A percentile compares a stretch with the other conserved stretches of the same genome.
phyloP scores from a whole-genome alignment of 2,113 vertebrate genomes.

The Apteryx owenii region DNA sequence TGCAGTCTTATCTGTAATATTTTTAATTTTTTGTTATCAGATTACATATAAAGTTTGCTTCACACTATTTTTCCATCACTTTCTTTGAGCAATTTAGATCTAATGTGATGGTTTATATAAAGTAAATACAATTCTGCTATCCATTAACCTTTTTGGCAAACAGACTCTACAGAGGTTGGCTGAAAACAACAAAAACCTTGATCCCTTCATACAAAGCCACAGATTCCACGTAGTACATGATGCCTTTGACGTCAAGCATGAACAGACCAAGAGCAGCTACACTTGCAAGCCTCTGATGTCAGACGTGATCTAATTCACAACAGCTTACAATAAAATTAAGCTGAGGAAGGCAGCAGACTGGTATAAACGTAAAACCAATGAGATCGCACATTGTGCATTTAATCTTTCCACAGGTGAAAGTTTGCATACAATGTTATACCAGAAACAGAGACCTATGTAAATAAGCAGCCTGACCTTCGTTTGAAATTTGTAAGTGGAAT shows the following conservation, averaged over 20 bases:
- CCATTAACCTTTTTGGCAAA: constrained; percentile 50
- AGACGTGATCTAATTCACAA: not conserved
- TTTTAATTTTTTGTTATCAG: not conserved
- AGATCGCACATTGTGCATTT: not conserved
- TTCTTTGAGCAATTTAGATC: constrained; percentile 45
- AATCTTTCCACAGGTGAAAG: not conserved
- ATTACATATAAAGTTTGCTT: not conserved
- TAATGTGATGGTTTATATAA: not conserved
- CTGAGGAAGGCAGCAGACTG: not conserved
- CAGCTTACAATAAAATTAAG: not conserved
- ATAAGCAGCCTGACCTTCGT: not conserved
- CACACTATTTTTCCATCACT: not conserved
- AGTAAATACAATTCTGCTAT: constrained; percentile 19
- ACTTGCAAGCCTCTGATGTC: not conserved
- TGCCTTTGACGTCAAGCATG: not conserved
- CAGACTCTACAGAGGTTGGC: not conserved
- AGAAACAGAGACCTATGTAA: not conserved
- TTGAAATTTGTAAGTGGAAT: not conserved
- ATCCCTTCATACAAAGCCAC: not conserved
- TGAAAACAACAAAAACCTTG: not conserved
- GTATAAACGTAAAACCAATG: not conserved
- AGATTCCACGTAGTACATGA: not conserved
- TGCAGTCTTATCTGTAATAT: not conserved
- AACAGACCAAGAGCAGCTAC: not conserved
- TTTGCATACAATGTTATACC: not conserved